Evolutionary conservation across 2,113 vertebrate species (phyloP).

Genomic region (Saccopteryx bilineata): DNA sequence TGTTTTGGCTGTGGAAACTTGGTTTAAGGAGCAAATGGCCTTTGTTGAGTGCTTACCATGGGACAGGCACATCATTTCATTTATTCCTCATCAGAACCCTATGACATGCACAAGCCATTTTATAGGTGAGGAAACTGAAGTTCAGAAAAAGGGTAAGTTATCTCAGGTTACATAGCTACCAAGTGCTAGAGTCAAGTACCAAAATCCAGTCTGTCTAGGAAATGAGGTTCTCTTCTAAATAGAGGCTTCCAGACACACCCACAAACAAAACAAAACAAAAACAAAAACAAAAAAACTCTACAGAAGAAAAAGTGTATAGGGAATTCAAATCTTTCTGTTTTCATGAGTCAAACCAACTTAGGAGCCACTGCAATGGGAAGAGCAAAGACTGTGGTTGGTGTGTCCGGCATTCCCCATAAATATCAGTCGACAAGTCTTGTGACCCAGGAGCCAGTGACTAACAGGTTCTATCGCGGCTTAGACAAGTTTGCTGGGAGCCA

Average conservation of each 20-base stretch:
- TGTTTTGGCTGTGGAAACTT: slow-evolving; percentile 2
- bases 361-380: background rate
- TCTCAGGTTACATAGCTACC: background rate
- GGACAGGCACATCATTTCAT: background rate
- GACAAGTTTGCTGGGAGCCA: background rate
- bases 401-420: background rate
- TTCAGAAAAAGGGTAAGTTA: background rate
- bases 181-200: background rate
- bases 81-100: background rate
- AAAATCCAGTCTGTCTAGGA: background rate
- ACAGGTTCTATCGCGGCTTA: background rate
- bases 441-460: background rate
- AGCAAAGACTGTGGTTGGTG: background rate
- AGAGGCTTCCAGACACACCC: background rate
- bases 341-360: background rate
- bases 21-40: background rate
- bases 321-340: background rate
- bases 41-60: background rate
- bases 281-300: background rate
- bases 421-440: background rate
- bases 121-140: background rate
- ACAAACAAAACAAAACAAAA: too few species aligned
- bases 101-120: background rate
- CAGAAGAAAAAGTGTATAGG: background rate
- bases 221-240: background rate